Evolutionary conservation across 2,797 vertebrate species (phyloP).

Genomic region (Galago senegalensis): DNA sequence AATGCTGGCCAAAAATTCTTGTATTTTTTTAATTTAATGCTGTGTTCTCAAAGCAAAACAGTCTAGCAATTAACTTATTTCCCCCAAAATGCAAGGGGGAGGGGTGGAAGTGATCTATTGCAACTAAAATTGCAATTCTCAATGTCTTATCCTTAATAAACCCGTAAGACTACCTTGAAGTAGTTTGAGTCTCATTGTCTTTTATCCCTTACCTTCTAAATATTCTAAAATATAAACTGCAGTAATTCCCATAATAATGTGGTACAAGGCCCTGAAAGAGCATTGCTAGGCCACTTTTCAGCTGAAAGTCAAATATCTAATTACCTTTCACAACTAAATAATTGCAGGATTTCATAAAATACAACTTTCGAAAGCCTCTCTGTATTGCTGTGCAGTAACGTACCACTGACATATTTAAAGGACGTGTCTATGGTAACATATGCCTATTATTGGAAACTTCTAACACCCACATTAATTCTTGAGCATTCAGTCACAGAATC

Average conservation of each 20-base stretch:
- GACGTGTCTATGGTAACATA: slow-evolving; percentile 89
- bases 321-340: slow-evolving; percentile 85
- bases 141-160: slow-evolving; percentile 69
- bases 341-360: slow-evolving; percentile 83
- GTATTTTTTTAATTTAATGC: slow-evolving; percentile 16
- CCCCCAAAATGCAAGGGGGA: background rate
- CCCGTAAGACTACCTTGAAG: background rate
- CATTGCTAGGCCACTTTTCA: slow-evolving; percentile 58
- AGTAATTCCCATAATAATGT: slow-evolving; percentile 69
- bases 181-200: slow-evolving; percentile 37
- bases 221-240: slow-evolving; percentile 62
- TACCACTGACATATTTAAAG: slow-evolving; percentile 81
- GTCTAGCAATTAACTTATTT: slow-evolving; percentile 13
- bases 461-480: slow-evolving; percentile 78
- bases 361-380: slow-evolving; percentile 81
- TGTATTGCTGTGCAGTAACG: slow-evolving; percentile 69
- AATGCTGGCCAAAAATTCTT: background rate
- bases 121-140: slow-evolving; percentile 54
- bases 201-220: slow-evolving; percentile 74
- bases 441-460: slow-evolving; percentile 82
- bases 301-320: slow-evolving; percentile 81
- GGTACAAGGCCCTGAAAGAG: slow-evolving; percentile 80
- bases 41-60: slow-evolving; percentile 44
- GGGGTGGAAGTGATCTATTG: slow-evolving; percentile 56
- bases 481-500: slow-evolving; percentile 75